phyloP scores from a whole-genome alignment of 2,888 invertebrate genomes.

The Sphinx pinastri region DNA sequence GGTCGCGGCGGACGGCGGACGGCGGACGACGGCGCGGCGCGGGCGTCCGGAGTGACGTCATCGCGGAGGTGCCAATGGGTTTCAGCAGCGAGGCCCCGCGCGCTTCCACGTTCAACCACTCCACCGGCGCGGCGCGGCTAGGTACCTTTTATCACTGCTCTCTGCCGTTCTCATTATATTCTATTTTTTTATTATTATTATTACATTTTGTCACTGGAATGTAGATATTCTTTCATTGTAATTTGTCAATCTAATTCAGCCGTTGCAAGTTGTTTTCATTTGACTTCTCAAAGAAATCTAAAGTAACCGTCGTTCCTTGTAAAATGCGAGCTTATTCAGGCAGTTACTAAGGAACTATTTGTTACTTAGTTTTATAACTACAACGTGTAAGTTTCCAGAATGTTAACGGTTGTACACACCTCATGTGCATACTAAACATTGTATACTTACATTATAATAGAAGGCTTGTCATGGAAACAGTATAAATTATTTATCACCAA shows the following conservation, averaged over 20 bases:
- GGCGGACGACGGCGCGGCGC: conserved; percentile 56
- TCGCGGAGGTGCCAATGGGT: conserved; percentile 78
- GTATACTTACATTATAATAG: neutral
- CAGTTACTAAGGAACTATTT: neutral
- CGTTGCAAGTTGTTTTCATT: neutral
- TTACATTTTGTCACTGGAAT: neutral
- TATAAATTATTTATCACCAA: conserved; percentile 24
- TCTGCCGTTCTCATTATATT: neutral
- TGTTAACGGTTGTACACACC: conserved; percentile 9
- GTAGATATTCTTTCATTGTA: neutral
- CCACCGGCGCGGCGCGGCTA: neutral
- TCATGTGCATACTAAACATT: conserved; percentile 12
- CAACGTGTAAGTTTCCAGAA: conserved; percentile 14
- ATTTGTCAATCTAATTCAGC: neutral
- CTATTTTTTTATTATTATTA: neutral
- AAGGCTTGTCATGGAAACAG: conserved; percentile 9
- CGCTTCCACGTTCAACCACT: neutral
- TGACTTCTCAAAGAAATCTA: neutral
- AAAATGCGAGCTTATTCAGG: neutral
- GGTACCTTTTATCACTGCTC: neutral
- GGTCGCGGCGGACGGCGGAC: conserved; percentile 61
- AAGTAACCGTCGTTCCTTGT: too few species aligned
- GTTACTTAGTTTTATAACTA: neutral
- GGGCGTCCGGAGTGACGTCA: conserved; percentile 72
- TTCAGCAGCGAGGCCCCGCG: conserved; percentile 57